Percentiles rank a stretch among this genome's conserved stretches.
These are phyloP conservation scores for Actinernus sp. DNA, from an alignment of 92 coral and sea anemone species.

Conservation along the genomic window DNA sequence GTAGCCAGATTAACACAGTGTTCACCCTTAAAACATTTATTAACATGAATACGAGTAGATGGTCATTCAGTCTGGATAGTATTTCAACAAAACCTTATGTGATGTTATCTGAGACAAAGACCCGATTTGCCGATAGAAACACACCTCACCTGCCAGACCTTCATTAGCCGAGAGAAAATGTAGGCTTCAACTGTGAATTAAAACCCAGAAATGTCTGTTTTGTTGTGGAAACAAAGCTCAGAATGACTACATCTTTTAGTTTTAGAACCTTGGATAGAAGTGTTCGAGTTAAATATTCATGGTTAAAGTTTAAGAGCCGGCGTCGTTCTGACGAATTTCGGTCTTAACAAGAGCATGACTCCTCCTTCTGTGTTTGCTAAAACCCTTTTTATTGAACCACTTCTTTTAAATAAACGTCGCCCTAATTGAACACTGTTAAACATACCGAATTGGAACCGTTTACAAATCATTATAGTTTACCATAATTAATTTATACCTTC, in stretches of 20 bases:
- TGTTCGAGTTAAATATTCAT: neutral
- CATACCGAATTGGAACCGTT: conserved; percentile 94
- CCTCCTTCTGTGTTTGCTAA: conserved; percentile 81
- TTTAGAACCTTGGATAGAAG: too few species aligned
- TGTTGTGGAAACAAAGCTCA: neutral
- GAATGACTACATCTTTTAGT: too few species aligned
- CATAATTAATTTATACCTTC: conserved; percentile 84
- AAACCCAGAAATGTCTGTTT: neutral
- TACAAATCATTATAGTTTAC: conserved; percentile 96
- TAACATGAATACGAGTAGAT: conserved; percentile 47
- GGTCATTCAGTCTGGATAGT: conserved; percentile 80
- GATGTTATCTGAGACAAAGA: conserved; percentile 73
- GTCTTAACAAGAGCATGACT: conserved; percentile 23
- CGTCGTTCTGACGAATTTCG: conserved; percentile 35
- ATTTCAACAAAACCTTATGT: conserved; percentile 77
- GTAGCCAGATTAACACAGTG: conserved; percentile 6
- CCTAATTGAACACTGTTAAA: conserved; percentile 95
- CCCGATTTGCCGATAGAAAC: conserved; percentile 49
- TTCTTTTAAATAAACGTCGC: conserved; percentile 90
- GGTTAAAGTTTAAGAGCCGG: neutral
- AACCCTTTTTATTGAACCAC: conserved; percentile 74
- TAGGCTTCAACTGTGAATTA: neutral
- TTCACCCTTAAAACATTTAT: conserved; percentile 18
- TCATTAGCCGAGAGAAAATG: neutral
- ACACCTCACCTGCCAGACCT: conserved; percentile 73